phyloP scores from a whole-genome alignment of 2,113 vertebrate genomes.

The Colinus virginianus region DNA sequence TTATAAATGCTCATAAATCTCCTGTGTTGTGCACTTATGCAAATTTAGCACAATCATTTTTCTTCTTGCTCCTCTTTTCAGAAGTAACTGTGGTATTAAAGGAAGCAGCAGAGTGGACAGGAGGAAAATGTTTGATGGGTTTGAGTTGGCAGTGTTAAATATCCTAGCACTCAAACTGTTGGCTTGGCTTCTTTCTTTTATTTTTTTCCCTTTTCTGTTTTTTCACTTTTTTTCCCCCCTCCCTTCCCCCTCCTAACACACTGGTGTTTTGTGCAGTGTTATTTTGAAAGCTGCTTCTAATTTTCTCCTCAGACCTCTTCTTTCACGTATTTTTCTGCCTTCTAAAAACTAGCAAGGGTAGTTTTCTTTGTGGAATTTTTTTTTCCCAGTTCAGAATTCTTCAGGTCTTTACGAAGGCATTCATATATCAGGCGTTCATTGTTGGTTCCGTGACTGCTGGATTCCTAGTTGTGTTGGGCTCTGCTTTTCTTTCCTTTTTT shows the following conservation, averaged over 20 bases:
- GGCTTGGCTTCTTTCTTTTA: background rate
- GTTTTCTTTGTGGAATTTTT: background rate
- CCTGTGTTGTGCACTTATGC: conserved; percentile 61
- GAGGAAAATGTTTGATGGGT: conserved; percentile 14
- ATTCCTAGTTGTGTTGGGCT: background rate
- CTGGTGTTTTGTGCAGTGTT: conserved; percentile 37
- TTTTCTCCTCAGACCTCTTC: conserved; percentile 34
- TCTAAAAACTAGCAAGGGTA: background rate
- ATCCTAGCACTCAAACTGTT: background rate
- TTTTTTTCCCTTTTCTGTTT: rapidly evolving
- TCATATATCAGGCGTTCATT: background rate
- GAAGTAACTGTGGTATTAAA: background rate
- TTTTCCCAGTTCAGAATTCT: background rate
- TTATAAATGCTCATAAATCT: conserved; percentile 66
- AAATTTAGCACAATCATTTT: conserved; percentile 53
- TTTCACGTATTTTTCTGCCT: background rate
- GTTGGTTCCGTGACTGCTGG: background rate
- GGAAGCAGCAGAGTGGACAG: background rate
- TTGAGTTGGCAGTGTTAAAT: conserved; percentile 22
- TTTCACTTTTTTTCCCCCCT: background rate
- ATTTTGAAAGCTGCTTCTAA: conserved; percentile 44
- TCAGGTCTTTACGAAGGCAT: background rate
- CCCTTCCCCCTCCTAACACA: background rate
- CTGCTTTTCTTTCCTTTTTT: background rate
- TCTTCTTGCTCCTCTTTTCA: conserved; percentile 37